These are phyloP conservation scores for Atrina japonica DNA, from an alignment of 2,888 invertebrate genomes.

Conservation along the genomic window DNA sequence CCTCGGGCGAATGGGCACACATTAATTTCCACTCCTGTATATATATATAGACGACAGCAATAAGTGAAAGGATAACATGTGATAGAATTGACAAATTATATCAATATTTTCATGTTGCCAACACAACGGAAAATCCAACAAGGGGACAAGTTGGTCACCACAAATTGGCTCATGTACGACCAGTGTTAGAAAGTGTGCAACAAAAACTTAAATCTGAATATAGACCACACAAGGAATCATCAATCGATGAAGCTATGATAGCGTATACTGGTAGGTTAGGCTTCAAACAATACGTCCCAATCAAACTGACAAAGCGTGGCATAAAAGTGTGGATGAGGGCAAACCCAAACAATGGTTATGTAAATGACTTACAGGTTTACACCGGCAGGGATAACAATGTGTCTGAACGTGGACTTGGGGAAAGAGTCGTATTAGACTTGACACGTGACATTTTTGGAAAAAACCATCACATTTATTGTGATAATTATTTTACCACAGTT, in stretches of 20 bases:
- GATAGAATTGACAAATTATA: conserved; percentile 18
- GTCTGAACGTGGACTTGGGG: too few relatives aligned
- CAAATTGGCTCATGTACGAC: conserved; percentile 23
- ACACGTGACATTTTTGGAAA: too few relatives aligned
- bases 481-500: too few relatives aligned
- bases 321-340: too few relatives aligned
- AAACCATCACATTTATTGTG: too few relatives aligned
- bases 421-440: too few relatives aligned
- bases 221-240: too few relatives aligned
- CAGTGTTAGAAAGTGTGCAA: conserved; percentile 9
- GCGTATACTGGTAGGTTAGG: conserved; percentile 29
- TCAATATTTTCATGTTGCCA: conserved; percentile 12
- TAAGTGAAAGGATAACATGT: background rate
- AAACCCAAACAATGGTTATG: conserved; percentile 45
- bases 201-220: too few relatives aligned
- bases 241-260: conserved; percentile 37
- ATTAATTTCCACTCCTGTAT: too few relatives aligned
- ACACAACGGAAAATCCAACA: conserved; percentile 7
- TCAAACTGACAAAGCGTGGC: conserved; percentile 44
- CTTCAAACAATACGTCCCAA: conserved; percentile 33
- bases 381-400: conserved; percentile 17
- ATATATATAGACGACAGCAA: too few relatives aligned
- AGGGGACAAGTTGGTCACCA: conserved; percentile 11
- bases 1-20: too few relatives aligned
- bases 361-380: too few relatives aligned